Base-by-base conservation (phyloP, 2,797 vertebrate genomes). In the Gymnothorax reevesii region DNA sequence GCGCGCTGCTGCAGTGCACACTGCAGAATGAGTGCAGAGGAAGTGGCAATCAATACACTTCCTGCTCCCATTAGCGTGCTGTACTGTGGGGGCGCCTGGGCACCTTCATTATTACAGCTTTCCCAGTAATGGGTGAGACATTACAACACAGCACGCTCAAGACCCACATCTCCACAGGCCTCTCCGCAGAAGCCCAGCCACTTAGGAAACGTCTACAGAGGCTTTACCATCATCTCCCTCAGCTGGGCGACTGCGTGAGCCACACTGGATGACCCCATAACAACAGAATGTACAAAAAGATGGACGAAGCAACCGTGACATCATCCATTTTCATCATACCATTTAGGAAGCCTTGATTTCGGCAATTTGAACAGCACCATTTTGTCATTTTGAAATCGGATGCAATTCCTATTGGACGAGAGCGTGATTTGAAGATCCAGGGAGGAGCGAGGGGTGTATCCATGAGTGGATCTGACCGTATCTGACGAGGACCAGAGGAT, bases 31-130 rank as follows among this genome's bases (percentile, higher is more conserved):
- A 9, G 57, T 33, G 0, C 52, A 42, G 9, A 42, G 25, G 4
- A 0, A 27, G 17, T 9, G 25, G n/a, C 10, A 49, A 87, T 87
- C 83, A 54, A 87, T 87, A 80, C 75, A 64, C 55, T 42, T 82
- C 83, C 83, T 80, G 57, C 49, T 54, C 73, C 73, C 75, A 84
- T 84, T 33, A 85, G 83, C 59, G 59, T 80, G 52, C 80, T 27
- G 64, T 79, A 79, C 57, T 49, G 25, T 62, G 3, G 71, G 73
- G 59, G 73, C 27, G 57, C 59, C 71, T 27, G 13, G 57, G 69
- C 33, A 82, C 55, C 80, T 25, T 82, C 75, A 85, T 82, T 82
- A 82, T 57, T 54, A 66, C 62, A 20, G 27, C 52, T 33, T 60
- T 84, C 55, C 82, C 52, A 49, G 77, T 57, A 25, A 84, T 55